phyloP scores from a whole-genome alignment of 2,888 invertebrate species.

The Campoletis raptor region DNA sequence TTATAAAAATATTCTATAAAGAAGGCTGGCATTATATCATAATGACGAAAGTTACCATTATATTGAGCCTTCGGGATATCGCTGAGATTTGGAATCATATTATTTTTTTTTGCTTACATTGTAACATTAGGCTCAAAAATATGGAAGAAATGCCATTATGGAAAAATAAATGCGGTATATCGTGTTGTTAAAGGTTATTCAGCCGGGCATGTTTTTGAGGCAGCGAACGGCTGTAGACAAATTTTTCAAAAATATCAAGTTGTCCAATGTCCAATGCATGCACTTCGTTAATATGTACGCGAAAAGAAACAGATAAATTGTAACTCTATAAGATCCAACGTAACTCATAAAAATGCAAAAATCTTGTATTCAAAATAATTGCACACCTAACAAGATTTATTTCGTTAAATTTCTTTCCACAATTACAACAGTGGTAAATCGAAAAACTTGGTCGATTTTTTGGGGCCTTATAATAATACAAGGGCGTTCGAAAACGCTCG shows the following conservation, averaged over 20 bases:
- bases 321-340: not conserved
- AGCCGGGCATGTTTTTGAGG: not conserved
- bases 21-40: not conserved
- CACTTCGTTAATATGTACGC: not conserved
- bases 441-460: slow-evolving; percentile 22
- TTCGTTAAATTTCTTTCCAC: not conserved
- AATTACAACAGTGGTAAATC: slow-evolving; percentile 1
- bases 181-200: not conserved
- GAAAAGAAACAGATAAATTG: not conserved
- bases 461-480: not conserved
- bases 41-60: not conserved
- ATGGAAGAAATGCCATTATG: not conserved
- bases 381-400: not conserved
- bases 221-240: not conserved
- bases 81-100: not conserved
- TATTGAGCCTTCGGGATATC: not conserved
- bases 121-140: not conserved
- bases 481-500: slow-evolving; percentile 56
- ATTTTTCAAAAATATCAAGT: too few species aligned
- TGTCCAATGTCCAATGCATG: too few species aligned
- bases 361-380: not conserved
- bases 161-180: not conserved
- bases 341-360: not conserved
- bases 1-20: not conserved
- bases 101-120: not conserved